phyloP scores from a whole-genome alignment of 1,140 invertebrate species.

The Drosophila eugracilis region DNA sequence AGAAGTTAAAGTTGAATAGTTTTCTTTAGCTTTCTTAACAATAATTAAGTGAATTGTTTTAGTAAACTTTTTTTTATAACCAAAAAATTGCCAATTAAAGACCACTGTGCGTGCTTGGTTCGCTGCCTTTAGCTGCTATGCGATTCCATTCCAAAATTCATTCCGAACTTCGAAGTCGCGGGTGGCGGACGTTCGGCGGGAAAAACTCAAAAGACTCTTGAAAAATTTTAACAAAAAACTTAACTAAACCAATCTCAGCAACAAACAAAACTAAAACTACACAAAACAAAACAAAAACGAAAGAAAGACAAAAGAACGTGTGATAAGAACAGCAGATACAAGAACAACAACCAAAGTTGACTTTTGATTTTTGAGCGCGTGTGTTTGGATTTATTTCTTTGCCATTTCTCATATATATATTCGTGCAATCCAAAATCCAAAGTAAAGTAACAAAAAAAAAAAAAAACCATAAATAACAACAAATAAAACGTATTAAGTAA shows the following conservation, averaged over 20 bases:
- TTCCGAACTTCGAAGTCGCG: slow-evolving; percentile 35
- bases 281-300: slow-evolving; percentile 7
- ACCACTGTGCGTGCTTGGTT: slow-evolving; percentile 10
- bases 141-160: slow-evolving; percentile 11
- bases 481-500: slow-evolving; percentile 31
- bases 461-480: slow-evolving; percentile 9
- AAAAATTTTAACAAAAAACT: slow-evolving; percentile 10
- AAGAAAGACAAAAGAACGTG: slow-evolving; percentile 41
- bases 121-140: slow-evolving; percentile 4
- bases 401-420: slow-evolving; percentile 20
- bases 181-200: slow-evolving; percentile 30
- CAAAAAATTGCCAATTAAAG: neutral
- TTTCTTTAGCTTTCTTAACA: no score
- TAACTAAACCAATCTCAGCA: slow-evolving; percentile 1
- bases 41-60: no score
- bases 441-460: slow-evolving; percentile 15
- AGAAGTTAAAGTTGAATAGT: no score
- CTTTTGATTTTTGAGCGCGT: slow-evolving; percentile 55
- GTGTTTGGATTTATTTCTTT: slow-evolving; percentile 23
- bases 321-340: slow-evolving; percentile 58
- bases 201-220: slow-evolving; percentile 5
- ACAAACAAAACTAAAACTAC: slow-evolving; percentile 10
- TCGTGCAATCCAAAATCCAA: slow-evolving; percentile 7
- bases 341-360: slow-evolving; percentile 33
- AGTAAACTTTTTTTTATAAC: no score